Percentiles rank a stretch among this genome's conserved stretches.
These are phyloP conservation scores for Leptinotarsa juncta DNA, from an alignment of 2,888 invertebrate genomes.

Conservation along the genomic window DNA sequence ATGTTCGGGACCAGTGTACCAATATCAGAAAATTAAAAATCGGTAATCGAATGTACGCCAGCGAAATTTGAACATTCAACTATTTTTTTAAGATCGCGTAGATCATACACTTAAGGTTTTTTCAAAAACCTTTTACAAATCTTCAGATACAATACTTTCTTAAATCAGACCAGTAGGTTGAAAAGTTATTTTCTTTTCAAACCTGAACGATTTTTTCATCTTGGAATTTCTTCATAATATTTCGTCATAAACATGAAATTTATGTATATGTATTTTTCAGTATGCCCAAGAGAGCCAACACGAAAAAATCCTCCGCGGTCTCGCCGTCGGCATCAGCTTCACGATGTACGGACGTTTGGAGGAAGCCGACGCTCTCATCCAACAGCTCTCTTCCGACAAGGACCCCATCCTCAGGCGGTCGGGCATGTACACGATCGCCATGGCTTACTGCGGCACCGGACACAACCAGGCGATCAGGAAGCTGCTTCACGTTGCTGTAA, in stretches of 20 bases:
- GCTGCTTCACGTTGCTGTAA: conserved; percentile 93
- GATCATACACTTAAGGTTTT: too few species aligned
- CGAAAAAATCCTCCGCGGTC: conserved; percentile 96
- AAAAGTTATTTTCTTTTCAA: too few species aligned
- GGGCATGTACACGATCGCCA: conserved; percentile 97
- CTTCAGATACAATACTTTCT: too few species aligned
- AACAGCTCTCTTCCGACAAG: conserved; percentile 90
- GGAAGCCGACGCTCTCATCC: conserved; percentile 94
- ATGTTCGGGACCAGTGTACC: too few species aligned
- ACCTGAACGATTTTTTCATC: too few species aligned
- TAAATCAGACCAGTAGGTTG: too few species aligned
- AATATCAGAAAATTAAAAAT: too few species aligned
- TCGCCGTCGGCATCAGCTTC: conserved; percentile 96
- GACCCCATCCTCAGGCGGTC: conserved; percentile 95
- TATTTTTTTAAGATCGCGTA: too few species aligned
- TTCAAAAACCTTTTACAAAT: too few species aligned
- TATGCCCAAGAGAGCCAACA: conserved; percentile 97
- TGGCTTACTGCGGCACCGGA: conserved; percentile 98
- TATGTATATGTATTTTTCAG: conserved; percentile 58
- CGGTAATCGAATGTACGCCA: too few species aligned
- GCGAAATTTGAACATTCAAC: too few species aligned
- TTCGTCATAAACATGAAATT: neutral
- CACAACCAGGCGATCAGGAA: conserved; percentile 96
- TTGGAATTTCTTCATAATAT: neutral
- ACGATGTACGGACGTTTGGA: conserved; percentile 97